phyloP scores from a whole-genome alignment of 2,888 invertebrate species.

The Chirona hameri region DNA sequence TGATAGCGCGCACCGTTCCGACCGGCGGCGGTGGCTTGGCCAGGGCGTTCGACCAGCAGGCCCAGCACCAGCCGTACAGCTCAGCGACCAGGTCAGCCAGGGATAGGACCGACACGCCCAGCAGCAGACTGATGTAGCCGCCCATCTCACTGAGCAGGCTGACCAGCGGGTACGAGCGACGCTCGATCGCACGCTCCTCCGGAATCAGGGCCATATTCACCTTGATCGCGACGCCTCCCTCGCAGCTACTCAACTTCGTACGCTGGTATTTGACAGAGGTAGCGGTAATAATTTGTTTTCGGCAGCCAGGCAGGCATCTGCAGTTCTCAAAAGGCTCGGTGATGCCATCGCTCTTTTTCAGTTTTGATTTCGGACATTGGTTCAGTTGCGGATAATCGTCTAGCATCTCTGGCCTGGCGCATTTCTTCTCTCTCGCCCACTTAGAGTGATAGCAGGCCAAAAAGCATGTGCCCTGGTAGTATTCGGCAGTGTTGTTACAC shows the following conservation, averaged over 20 bases:
- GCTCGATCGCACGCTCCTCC: background rate
- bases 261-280: background rate
- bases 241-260: background rate
- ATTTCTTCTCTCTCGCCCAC: background rate
- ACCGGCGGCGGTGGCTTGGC: no score
- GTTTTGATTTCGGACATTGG: background rate
- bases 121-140: background rate
- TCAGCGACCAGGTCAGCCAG: background rate
- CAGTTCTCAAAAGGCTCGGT: background rate
- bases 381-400: background rate
- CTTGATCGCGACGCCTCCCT: background rate
- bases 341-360: background rate
- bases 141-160: constrained; percentile 3
- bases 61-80: background rate
- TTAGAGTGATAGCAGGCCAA: background rate
- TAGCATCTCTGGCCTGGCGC: background rate
- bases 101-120: background rate
- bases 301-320: background rate
- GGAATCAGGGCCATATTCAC: background rate
- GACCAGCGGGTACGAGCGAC: background rate
- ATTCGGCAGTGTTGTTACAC: background rate
- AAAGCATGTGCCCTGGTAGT: background rate
- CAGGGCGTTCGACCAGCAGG: no score
- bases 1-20: no score
- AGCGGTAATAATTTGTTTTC: background rate